These are phyloP conservation scores for Metopia argyrocephala DNA, from an alignment of 2,888 invertebrate species.

Conservation along the genomic window DNA sequence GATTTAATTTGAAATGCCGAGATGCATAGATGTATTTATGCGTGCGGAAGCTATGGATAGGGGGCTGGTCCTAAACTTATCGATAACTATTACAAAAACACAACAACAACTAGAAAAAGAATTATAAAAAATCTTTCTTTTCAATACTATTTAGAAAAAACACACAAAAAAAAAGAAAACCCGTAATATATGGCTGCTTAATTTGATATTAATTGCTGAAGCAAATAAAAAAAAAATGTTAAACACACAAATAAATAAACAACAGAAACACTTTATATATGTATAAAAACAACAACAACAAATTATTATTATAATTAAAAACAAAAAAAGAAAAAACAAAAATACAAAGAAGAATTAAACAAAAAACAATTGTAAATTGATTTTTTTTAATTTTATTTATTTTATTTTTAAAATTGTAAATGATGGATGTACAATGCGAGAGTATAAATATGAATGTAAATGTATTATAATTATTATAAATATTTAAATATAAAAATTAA, in stretches of 20 bases:
- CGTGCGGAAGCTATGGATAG: background rate
- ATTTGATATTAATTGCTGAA: constrained; percentile 65
- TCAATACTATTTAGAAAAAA: constrained; percentile 5
- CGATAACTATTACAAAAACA: constrained; percentile 66
- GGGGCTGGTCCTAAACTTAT: constrained; percentile 4
- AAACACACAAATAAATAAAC: constrained; percentile 8
- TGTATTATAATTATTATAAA: background rate
- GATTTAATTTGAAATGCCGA: constrained; percentile 29
- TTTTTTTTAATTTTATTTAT: constrained; percentile 59
- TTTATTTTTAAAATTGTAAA: constrained; percentile 30
- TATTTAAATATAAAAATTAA: background rate
- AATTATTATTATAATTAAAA: constrained; percentile 24
- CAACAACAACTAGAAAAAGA: constrained; percentile 64
- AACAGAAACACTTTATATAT: constrained; percentile 33
- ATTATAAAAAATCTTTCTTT: background rate
- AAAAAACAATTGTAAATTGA: constrained; percentile 64
- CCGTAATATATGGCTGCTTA: constrained; percentile 59
- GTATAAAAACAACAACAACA: constrained; percentile 40
- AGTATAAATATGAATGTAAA: background rate
- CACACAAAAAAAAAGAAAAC: constrained; percentile 22
- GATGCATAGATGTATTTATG: no score
- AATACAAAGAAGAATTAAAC: constrained; percentile 36
- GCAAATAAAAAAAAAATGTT: constrained; percentile 57
- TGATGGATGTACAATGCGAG: background rate
- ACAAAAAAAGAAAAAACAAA: constrained; percentile 17